Evolutionary conservation across 1,140 invertebrate genomes (phyloP).

Genomic region (Caligus rogercresseyi): DNA sequence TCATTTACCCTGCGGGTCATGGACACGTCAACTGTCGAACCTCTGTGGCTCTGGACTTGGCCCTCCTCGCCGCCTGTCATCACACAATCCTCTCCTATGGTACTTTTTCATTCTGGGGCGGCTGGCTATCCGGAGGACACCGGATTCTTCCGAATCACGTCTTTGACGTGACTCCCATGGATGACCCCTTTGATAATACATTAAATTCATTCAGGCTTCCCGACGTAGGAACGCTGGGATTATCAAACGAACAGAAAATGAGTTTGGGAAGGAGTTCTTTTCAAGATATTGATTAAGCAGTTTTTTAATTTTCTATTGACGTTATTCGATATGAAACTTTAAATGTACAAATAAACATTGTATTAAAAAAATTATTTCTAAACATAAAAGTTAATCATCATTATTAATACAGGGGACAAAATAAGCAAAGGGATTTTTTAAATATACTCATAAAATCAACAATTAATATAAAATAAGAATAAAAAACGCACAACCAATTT

Average conservation of each 20-base stretch:
- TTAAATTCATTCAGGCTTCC: background rate
- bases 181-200: background rate
- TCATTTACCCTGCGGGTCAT: constrained; percentile 30
- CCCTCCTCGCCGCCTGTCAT: constrained; percentile 42
- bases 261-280: too few species aligned
- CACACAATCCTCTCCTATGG: constrained; percentile 49
- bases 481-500: too few species aligned
- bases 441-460: too few species aligned
- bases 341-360: too few species aligned
- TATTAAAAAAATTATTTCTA: too few species aligned
- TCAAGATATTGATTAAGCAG: too few species aligned
- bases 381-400: too few species aligned
- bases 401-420: too few species aligned
- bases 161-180: background rate
- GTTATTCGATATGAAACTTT: too few species aligned
- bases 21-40: constrained; percentile 24
- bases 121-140: constrained; percentile 40
- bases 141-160: background rate
- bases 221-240: background rate
- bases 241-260: background rate
- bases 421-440: too few species aligned
- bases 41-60: constrained; percentile 37
- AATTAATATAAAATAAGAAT: too few species aligned
- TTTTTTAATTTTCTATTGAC: too few species aligned
- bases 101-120: constrained; percentile 48